Base-by-base conservation (phyloP, 2,797 vertebrate genomes). In the Heterohyrax brucei region DNA sequence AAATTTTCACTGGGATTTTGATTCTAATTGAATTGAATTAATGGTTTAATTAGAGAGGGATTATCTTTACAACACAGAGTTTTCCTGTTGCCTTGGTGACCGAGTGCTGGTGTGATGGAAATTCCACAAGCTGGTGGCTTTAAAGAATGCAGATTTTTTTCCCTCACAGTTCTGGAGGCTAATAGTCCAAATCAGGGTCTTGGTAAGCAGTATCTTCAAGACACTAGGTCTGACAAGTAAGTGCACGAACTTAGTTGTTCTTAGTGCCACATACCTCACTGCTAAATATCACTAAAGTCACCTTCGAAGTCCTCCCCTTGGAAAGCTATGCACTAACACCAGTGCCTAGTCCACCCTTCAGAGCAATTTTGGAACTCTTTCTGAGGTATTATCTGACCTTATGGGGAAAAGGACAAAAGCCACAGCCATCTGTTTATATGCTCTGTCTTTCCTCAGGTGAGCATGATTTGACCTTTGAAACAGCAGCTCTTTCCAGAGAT, bases 1-100 rank as follows among this genome's bases (percentile, higher is more conserved):
- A 81, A 75, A 53, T 53, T 86, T 89, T 85, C 62, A 70, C 9
- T 80, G 50, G 64, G 61, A 76, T 75, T 88, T 89, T 80, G 18
- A 14, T 66, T 84, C 26, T 33, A 53, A 22, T 50, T 82, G n/a
- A 93, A 72, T 48, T 82, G n/a, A 70, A 86, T 61, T 10, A 18
- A 53, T 87, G 50, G 56, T n/a, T 87, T 86, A 77, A 77, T 72
- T 77, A 46, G 26, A 85, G 24, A 16, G 6, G 28, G 19, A 12
- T 72, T 78, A 82, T 68, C 53, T 93, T 73, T 64, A 28, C 46
- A 80, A 75, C 75, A 75, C 12, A 81, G 26, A 76, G 3, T 64
- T 56, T 79, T 50, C 30, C n/a, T 66, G 21, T 33, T 70, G 66
- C 26, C 28, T 70, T 70, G 16, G 66, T 70, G 16, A 30, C 14